A percentile compares a stretch with the other conserved stretches of the same genome.
phyloP scores from a whole-genome alignment of 1,140 invertebrate species.

The Drosophila pseudoobscura region DNA sequence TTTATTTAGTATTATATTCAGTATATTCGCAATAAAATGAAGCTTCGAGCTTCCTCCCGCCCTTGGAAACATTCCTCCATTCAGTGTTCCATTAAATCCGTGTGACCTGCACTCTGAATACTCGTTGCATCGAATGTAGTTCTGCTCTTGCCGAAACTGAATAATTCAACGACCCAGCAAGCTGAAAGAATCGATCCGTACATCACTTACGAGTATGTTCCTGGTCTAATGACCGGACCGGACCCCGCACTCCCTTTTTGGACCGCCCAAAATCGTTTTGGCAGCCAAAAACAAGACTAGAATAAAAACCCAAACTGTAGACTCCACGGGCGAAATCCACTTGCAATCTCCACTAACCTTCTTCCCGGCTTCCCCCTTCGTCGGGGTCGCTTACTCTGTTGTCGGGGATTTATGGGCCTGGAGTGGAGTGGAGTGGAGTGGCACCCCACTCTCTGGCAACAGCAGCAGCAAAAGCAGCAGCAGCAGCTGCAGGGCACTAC shows the following conservation, averaged over 20 bases:
- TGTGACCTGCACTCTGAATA: too few species aligned
- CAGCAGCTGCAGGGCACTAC: constrained; percentile 51
- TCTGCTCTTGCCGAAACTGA: too few species aligned
- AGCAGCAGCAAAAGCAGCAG: constrained; percentile 20
- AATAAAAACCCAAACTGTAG: constrained; percentile 43
- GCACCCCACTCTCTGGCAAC: not conserved
- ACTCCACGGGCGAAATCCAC: constrained; percentile 45
- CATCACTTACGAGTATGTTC: constrained; percentile 6
- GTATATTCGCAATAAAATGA: too few species aligned
- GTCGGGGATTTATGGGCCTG: constrained; percentile 47
- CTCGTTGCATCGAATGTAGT: too few species aligned
- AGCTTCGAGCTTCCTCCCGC: too few species aligned
- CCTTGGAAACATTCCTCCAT: too few species aligned
- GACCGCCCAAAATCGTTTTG: not conserved
- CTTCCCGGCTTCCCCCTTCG: constrained; percentile 8
- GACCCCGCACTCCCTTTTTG: constrained; percentile 14
- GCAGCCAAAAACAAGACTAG: constrained; percentile 5
- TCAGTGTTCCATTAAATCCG: too few species aligned
- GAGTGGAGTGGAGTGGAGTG: not conserved
- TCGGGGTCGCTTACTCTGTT: constrained; percentile 5
- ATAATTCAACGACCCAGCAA: too few species aligned
- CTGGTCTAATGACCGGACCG: constrained; percentile 21
- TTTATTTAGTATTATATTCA: too few species aligned
- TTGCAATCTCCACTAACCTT: constrained; percentile 16
- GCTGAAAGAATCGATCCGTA: not conserved